Evolutionary conservation across 2,888 invertebrate species (phyloP), one percentile per base, ranked within the genome.

Genomic region (Smittia sp.): DNA sequence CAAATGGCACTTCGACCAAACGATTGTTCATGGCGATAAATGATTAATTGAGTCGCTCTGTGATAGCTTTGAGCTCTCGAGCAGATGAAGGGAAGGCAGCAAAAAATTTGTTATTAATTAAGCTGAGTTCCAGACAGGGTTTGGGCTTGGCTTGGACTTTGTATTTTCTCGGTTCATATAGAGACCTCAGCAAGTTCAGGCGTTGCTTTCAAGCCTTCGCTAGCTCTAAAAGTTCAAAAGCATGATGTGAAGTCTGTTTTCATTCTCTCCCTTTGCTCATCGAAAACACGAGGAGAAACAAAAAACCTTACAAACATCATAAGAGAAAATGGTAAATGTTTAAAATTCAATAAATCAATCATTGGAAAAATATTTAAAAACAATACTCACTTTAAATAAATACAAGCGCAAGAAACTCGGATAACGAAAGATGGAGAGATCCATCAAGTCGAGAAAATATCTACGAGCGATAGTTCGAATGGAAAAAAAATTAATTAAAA

Each of bases 281-380:
- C 3, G n/a, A 22, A 58, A 58, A 22, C 7, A 7, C 15, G 15
- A 58, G 3, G 58, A 58, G 18, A 58, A 58, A 18, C 6, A n/a
- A 58, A 22, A 1, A 58, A 32, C 32, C 9, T 32, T 32, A 32
- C 32, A 32, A 32, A 46, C 52, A 18, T 46, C 15, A n/a, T n/a
- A 58, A 22, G 58, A 67, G 13, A 54, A 15, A 32, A 41, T 69
- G 69, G 69, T 69, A 69, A 69, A 69, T 69, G 69, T 69, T 69
- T 69, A 69, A 69, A 69, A 69, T 69, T 69, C 69, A 69, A 69
- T 69, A 69, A 69, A 69, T 69, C 69, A 69, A 69, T 69, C 69
- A 69, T 25, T 69, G 69, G 25, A 18, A 69, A 68, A 69, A 69
- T 52, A 69, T 52, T 69, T 69, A 39, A 69, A 69, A 69, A 69